These are phyloP conservation scores for Anisognathus igniventris DNA, from an alignment of 2,797 vertebrate species.

Conservation along the genomic window DNA sequence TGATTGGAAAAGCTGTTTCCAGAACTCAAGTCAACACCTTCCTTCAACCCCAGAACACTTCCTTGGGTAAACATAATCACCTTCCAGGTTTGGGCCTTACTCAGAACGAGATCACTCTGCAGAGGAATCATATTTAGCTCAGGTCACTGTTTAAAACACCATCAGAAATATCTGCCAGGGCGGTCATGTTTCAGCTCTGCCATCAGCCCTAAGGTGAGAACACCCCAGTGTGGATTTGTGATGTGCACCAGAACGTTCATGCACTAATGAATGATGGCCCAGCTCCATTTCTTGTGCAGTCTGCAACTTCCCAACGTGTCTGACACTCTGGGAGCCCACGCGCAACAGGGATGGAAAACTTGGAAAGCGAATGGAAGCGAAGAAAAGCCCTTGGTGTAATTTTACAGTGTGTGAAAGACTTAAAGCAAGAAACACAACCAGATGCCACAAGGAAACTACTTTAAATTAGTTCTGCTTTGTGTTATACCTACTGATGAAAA, in stretches of 20 bases:
- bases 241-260: neutral
- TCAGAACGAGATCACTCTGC: neutral
- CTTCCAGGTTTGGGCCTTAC: neutral
- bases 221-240: neutral
- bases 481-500: constrained; percentile 65
- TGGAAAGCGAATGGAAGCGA: constrained; percentile 8
- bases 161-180: neutral
- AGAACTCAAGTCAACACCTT: constrained; percentile 41
- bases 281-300: neutral
- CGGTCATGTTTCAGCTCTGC: neutral
- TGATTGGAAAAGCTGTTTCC: constrained; percentile 24
- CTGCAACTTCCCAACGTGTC: neutral
- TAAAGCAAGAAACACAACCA: constrained; percentile 46
- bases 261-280: neutral
- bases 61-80: constrained; percentile 45
- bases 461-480: constrained; percentile 62
- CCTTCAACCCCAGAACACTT: constrained; percentile 35
- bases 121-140: neutral
- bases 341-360: neutral
- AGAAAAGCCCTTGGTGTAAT: constrained; percentile 38
- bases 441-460: constrained; percentile 54
- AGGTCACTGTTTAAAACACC: neutral
- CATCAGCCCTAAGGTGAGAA: constrained; percentile 6
- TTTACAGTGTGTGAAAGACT: constrained; percentile 53
- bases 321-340: neutral